Evolutionary conservation across 2,888 invertebrate species (phyloP).

Genomic region (Reticulitermes lucifugus): DNA sequence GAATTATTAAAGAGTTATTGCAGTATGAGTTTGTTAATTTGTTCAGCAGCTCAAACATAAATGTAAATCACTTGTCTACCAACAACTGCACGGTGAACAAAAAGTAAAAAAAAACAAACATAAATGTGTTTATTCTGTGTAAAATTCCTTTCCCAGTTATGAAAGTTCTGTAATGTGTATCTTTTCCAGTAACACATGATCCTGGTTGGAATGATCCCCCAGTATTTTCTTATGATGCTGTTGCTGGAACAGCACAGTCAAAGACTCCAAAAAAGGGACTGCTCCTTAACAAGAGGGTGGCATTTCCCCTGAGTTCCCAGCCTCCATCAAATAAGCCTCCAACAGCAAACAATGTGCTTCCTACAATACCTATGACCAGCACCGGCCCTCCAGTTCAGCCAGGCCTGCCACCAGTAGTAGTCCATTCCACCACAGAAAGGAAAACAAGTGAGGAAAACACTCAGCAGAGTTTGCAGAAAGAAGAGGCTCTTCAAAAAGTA

Average conservation of each 20-base stretch:
- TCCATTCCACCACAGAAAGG: neutral
- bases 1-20: too few relatives aligned
- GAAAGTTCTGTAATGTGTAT: too few relatives aligned
- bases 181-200: constrained; percentile 57
- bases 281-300: constrained; percentile 68
- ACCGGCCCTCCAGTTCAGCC: neutral
- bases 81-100: too few relatives aligned
- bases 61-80: too few relatives aligned
- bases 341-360: constrained; percentile 25
- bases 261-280: constrained; percentile 61
- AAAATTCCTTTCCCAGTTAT: neutral
- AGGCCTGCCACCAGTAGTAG: neutral
- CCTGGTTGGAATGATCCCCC: constrained; percentile 73
- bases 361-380: constrained; percentile 48
- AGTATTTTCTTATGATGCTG: constrained; percentile 64
- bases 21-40: too few relatives aligned
- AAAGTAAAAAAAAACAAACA: too few relatives aligned
- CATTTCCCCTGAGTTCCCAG: constrained; percentile 61
- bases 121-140: neutral
- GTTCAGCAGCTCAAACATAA: too few relatives aligned
- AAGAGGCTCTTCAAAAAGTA: constrained; percentile 37
- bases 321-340: constrained; percentile 54
- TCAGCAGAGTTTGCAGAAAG: constrained; percentile 5
- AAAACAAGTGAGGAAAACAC: neutral
- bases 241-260: constrained; percentile 61